Percentiles rank a stretch among this genome's conserved stretches.
Conservation (phyloP, 2,113 vertebrate genomes). For the Piaya cayana region DNA sequence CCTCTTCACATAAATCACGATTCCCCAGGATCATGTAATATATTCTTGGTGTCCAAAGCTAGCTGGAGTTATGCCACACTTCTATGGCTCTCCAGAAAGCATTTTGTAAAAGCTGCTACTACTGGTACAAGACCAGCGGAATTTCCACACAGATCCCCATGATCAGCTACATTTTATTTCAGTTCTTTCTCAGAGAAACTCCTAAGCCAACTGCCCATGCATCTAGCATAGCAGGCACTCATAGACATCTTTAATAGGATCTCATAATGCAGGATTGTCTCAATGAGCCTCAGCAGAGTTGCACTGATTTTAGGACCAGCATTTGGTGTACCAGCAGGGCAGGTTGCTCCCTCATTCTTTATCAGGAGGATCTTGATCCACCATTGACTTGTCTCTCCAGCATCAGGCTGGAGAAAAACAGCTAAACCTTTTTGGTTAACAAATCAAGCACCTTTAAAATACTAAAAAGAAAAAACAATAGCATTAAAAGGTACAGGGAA, state of each 20-base stretch:
- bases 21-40: accelerated
- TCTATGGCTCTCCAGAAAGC: not conserved
- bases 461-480: not conserved
- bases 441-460: not conserved
- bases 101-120: not conserved
- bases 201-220: not conserved
- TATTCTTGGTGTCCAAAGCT: not conserved
- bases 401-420: not conserved
- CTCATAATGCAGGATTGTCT: not conserved
- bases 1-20: not conserved
- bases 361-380: not conserved
- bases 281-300: not conserved
- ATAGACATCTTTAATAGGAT: not conserved
- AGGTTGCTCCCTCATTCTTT: not conserved
- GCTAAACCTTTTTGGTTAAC: not conserved
- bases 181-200: not conserved
- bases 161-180: not conserved
- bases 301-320: not conserved
- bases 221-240: not conserved
- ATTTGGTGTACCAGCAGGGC: not conserved
- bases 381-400: not conserved
- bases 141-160: not conserved
- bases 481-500: not conserved
- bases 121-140: not conserved
- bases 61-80: not conserved